Evolutionary conservation across 2,888 invertebrate genomes (phyloP).

Genomic region (Flexamia atlantica): DNA sequence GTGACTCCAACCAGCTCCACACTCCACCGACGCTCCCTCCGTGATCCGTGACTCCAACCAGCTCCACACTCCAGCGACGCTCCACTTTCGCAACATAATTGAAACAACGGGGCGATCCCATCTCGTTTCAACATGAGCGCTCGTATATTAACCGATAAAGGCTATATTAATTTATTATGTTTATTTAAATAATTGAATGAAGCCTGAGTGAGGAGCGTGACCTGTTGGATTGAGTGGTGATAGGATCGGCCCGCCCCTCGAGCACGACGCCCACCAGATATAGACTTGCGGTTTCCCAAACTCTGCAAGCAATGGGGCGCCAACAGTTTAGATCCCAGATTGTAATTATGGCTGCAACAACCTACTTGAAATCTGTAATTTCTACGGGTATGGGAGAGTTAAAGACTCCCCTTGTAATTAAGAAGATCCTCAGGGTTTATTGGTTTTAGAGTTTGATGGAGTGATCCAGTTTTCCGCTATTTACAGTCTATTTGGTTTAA

Average conservation of each 20-base stretch:
- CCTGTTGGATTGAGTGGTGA: conserved; percentile 59
- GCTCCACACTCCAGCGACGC: conserved; percentile 15
- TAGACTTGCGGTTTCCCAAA: conserved; percentile 49
- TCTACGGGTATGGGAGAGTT: conserved; percentile 15
- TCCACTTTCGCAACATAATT: conserved; percentile 58
- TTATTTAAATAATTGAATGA: conserved; percentile 64
- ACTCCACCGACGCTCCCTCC: not conserved
- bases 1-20: too few species aligned
- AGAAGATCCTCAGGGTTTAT: not conserved
- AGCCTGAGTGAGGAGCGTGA: conserved; percentile 45
- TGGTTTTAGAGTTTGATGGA: too few species aligned
- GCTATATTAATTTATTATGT: conserved; percentile 63
- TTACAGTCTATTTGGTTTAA: too few species aligned
- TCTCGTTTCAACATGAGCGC: conserved; percentile 58
- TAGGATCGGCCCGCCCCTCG: conserved; percentile 45
- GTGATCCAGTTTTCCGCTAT: too few species aligned
- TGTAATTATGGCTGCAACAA: conserved; percentile 20
- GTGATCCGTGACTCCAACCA: not conserved
- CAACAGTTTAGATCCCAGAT: conserved; percentile 40
- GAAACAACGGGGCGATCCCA: conserved; percentile 35
- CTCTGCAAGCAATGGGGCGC: conserved; percentile 23
- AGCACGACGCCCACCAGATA: conserved; percentile 46
- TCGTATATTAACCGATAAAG: conserved; percentile 56
- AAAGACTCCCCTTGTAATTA: conserved; percentile 14
- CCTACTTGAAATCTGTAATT: conserved; percentile 40